Conservation (phyloP, 2,113 vertebrate species). For the Otocyon megalotis region DNA sequence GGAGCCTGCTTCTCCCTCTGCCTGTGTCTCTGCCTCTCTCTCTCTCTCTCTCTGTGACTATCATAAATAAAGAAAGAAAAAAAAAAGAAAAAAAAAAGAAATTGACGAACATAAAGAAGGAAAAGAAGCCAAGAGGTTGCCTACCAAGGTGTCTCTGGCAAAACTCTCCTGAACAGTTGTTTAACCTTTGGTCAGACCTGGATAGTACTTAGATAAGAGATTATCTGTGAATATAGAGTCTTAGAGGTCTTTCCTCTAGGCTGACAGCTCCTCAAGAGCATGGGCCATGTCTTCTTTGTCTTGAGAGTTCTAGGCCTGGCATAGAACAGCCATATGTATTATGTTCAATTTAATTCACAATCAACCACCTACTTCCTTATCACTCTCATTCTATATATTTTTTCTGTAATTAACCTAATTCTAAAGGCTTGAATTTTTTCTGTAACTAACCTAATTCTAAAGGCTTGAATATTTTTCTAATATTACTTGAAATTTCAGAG, state of each 20-base stretch:
- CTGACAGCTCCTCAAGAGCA: neutral
- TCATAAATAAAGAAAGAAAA: too few species aligned
- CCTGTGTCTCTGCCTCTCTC: too few species aligned
- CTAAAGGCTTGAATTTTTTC: neutral
- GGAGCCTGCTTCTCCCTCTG: too few species aligned
- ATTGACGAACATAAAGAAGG: neutral
- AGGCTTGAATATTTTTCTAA: neutral
- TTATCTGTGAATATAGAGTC: neutral
- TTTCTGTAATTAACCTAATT: slow-evolving; percentile 39
- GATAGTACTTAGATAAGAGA: neutral
- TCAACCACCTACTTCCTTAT: neutral
- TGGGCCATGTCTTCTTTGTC: neutral
- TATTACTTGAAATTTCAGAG: slow-evolving; percentile 33
- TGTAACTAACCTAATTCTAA: too few species aligned
- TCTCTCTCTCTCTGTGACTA: too few species aligned
- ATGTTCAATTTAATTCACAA: neutral
- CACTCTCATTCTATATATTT: neutral
- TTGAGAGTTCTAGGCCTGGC: neutral
- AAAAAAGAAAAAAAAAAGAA: too few species aligned
- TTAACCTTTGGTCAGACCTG: slow-evolving; percentile 25
- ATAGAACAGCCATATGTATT: neutral
- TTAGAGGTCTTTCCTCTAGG: neutral
- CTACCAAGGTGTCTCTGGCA: neutral
- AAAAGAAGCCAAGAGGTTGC: neutral
- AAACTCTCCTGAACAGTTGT: slow-evolving; percentile 15